Percentiles rank a stretch among this genome's conserved stretches.
Evolutionary conservation across 2,888 invertebrate species (phyloP).

Genomic region (Rhingia rostrata): DNA sequence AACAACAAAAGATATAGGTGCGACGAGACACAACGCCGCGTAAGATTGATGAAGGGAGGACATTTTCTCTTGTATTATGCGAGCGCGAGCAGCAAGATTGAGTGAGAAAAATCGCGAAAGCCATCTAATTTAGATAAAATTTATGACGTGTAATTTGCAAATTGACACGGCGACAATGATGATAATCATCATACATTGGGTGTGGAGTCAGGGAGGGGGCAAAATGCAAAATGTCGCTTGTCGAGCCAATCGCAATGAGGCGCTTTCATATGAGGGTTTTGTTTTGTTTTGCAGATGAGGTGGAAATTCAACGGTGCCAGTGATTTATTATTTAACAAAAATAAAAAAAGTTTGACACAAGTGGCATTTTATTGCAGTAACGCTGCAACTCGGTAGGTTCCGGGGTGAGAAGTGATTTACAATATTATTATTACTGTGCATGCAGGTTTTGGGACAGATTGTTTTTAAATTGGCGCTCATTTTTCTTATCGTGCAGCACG

Average conservation of each 20-base stretch:
- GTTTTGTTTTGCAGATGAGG: constrained; percentile 31
- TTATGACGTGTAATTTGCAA: constrained; percentile 66
- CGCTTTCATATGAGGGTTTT: constrained; percentile 48
- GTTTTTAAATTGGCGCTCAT: constrained; percentile 15
- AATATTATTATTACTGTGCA: constrained; percentile 26
- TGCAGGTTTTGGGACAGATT: constrained; percentile 42
- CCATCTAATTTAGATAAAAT: constrained; percentile 71
- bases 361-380: no score
- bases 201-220: neutral
- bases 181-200: constrained; percentile 22
- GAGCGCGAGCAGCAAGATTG: constrained; percentile 5
- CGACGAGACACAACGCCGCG: neutral
- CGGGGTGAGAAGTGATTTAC: constrained; percentile 30
- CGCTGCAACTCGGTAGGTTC: no score
- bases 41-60: constrained; percentile 5
- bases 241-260: constrained; percentile 38
- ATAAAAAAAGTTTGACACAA: neutral
- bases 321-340: constrained; percentile 33
- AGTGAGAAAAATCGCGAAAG: constrained; percentile 50
- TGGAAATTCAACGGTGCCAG: constrained; percentile 24
- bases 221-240: neutral
- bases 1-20: neutral
- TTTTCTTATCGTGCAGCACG: neutral
- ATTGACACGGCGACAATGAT: constrained; percentile 27
- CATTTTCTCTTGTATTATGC: constrained; percentile 7